Percentiles rank a stretch among this genome's conserved stretches.
phyloP scores from a whole-genome alignment of 2,888 invertebrate species.

The Lydus trimaculatus region DNA sequence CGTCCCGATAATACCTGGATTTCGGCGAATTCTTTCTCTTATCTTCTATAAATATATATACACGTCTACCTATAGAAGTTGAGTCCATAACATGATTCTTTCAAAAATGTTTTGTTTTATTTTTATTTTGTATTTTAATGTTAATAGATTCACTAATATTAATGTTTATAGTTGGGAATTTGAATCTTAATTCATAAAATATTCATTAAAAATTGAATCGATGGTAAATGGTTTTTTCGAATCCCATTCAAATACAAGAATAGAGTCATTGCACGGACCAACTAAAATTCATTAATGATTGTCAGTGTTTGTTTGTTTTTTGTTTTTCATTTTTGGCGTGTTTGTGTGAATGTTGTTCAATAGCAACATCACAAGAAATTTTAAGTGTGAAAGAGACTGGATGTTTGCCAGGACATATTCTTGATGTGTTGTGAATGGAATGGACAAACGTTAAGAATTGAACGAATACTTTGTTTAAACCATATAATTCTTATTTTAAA shows the following conservation, averaged over 20 bases:
- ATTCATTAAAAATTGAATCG: too few species aligned
- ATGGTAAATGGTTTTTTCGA: too few species aligned
- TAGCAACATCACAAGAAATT: background rate
- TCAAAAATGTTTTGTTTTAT: background rate
- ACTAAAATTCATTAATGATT: slow-evolving; percentile 42
- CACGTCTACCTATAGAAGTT: background rate
- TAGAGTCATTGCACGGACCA: slow-evolving; percentile 33
- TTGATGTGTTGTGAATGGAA: slow-evolving; percentile 30
- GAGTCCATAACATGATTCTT: background rate
- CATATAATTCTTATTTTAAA: slow-evolving; percentile 32
- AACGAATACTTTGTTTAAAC: slow-evolving; percentile 36
- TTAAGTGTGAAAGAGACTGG: background rate
- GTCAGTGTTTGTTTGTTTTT: slow-evolving; percentile 33
- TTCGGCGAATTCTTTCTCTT: slow-evolving; percentile 7
- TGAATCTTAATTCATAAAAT: background rate
- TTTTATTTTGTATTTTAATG: background rate
- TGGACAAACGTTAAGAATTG: slow-evolving; percentile 37
- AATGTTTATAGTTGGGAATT: background rate
- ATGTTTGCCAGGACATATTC: slow-evolving; percentile 1
- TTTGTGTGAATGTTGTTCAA: background rate
- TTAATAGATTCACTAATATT: background rate
- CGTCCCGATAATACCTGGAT: slow-evolving; percentile 8
- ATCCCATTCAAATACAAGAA: slow-evolving; percentile 36
- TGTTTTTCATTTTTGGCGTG: background rate
- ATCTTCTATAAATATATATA: background rate